Conservation (phyloP, 2,797 vertebrate genomes). For the Acanthis flammea region DNA sequence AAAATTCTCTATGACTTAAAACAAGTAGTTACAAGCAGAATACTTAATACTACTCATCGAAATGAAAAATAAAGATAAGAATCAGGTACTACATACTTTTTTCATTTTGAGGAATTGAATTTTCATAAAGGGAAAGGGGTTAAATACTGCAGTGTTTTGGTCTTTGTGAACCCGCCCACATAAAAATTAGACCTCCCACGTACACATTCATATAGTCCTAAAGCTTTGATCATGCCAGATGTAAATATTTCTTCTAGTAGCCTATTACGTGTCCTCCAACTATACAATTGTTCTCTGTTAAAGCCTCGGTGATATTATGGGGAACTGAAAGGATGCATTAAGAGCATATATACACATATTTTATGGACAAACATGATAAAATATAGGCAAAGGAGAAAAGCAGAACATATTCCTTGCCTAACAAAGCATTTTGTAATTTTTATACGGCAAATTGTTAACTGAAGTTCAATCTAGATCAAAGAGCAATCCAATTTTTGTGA, state of each 20-base stretch:
- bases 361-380: not conserved
- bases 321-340: not conserved
- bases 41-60: constrained; percentile 23
- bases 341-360: not conserved
- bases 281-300: constrained; percentile 50
- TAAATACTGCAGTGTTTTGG: constrained; percentile 51
- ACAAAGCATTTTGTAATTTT: not conserved
- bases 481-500: not conserved
- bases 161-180: constrained; percentile 61
- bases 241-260: constrained; percentile 51
- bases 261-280: constrained; percentile 17
- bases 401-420: not conserved
- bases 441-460: not conserved
- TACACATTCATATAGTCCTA: constrained; percentile 6
- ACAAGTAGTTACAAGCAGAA: constrained; percentile 47
- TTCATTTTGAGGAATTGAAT: constrained; percentile 59
- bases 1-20: not conserved
- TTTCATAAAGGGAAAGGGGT: constrained; percentile 59
- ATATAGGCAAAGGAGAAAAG: constrained; percentile 6
- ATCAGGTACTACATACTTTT: constrained; percentile 49
- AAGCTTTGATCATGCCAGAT: constrained; percentile 54
- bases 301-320: not conserved
- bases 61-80: constrained; percentile 60
- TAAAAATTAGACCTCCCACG: constrained; percentile 57
- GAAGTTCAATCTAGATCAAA: not conserved